Evolutionary conservation across 2,797 vertebrate genomes (phyloP).

Genomic region (Smutsia gigantea): DNA sequence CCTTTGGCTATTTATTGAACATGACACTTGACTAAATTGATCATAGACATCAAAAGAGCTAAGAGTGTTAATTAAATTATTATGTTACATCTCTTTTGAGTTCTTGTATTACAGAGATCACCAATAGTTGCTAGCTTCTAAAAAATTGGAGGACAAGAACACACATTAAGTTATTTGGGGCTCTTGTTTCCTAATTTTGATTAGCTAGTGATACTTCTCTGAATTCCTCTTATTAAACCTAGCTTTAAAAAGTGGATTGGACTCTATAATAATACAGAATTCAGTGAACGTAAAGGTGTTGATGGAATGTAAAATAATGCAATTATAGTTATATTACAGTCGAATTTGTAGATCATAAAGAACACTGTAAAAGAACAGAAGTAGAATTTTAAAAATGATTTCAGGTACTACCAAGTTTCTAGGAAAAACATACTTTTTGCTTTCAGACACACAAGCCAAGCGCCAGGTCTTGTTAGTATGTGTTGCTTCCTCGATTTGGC

Average conservation of each 20-base stretch:
- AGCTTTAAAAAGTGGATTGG: neutral
- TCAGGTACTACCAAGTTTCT: neutral
- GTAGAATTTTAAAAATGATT: neutral
- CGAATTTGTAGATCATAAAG: neutral
- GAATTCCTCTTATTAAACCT: conserved; percentile 8
- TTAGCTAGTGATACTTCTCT: neutral
- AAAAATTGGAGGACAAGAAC: neutral
- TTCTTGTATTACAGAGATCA: conserved; percentile 59
- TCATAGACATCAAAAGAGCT: conserved; percentile 63
- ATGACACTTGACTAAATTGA: conserved; percentile 50
- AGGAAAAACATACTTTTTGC: neutral
- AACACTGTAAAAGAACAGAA: neutral
- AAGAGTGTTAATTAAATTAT: conserved; percentile 63
- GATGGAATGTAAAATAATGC: neutral
- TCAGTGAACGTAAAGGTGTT: neutral
- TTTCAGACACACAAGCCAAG: neutral
- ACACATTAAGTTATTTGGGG: neutral
- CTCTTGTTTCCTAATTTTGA: conserved; percentile 9
- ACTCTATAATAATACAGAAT: neutral
- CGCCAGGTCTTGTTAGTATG: neutral
- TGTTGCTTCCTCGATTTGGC: neutral
- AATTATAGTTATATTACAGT: neutral
- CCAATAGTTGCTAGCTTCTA: neutral
- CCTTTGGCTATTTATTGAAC: conserved; percentile 54
- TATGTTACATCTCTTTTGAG: conserved; percentile 56